A percentile compares a stretch with the other conserved stretches of the same genome.
Conservation (phyloP, 2,113 vertebrate genomes). For the Cranoglanis bouderius region DNA sequence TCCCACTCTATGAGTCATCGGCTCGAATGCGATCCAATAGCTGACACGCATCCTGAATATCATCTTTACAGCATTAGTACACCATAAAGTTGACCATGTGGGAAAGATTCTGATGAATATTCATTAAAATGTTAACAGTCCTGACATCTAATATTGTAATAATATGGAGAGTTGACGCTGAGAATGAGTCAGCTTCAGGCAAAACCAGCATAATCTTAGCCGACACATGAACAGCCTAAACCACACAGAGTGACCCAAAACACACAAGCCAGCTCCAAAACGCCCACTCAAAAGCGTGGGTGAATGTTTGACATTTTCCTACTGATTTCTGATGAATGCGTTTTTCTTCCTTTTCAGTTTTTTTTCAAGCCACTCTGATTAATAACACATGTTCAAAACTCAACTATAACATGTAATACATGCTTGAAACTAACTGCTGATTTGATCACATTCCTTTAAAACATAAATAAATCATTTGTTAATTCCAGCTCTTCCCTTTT, state of each 20-base stretch:
- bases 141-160: constrained; percentile 59
- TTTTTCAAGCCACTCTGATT: constrained; percentile 10
- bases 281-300: constrained; percentile 23
- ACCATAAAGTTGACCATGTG: constrained; percentile 50
- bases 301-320: constrained; percentile 38
- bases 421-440: neutral
- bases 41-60: constrained; percentile 43
- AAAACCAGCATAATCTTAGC: constrained; percentile 19
- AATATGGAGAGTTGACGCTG: constrained; percentile 47
- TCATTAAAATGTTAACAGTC: constrained; percentile 54
- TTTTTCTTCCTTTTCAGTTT: constrained; percentile 11
- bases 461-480: neutral
- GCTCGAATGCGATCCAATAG: constrained; percentile 44
- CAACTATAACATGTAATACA: neutral
- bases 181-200: constrained; percentile 46
- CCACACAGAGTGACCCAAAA: constrained; percentile 45
- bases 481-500: neutral
- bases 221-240: constrained; percentile 39
- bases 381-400: constrained; percentile 28
- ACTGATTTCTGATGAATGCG: constrained; percentile 25
- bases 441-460: neutral
- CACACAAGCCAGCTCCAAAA: constrained; percentile 40
- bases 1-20: constrained; percentile 48
- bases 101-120: constrained; percentile 51
- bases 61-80: constrained; percentile 48